Base-by-base conservation (phyloP, 2,113 vertebrate species). In the Anguilla rostrata region DNA sequence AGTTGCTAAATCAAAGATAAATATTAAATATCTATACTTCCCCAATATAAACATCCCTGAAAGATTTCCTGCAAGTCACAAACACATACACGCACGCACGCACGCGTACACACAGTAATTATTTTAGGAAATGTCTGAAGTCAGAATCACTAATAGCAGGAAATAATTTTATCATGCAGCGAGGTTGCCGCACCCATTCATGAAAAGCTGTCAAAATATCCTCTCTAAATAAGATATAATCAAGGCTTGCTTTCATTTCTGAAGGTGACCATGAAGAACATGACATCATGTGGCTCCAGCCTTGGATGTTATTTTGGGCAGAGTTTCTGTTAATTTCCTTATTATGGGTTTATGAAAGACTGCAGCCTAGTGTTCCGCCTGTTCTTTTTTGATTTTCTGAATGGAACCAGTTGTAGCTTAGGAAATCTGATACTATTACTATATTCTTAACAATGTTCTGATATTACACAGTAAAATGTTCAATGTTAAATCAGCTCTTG, bases 201-300 rank as follows among this genome's bases (percentile, higher is more conserved):
- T 81, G 60, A 88, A 81, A 87, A 80, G 53, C 56, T 90, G 84
- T 87, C 63, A 88, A 89, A 90, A 90, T 46, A 86, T 85, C 15
- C 16, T 46, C 34, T 85, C 82, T 60, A 40, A 82, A 18, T 49
- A 49, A 40, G 78, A 79, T 85, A 60, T 84, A 79, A 78, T 80
- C 71, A 60, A 46, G 53, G 22, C 80, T 84, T 75, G 71, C 12
- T 49, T 87, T 88, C 78, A 46, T 82, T 49, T 82, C 26, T 60
- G 40, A 75, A 71, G 71, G 40, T 84, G 41, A 75, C 71, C 66
- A 84, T 78, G 83, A 26, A 75, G 26, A 75, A 14, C 9, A 8
- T 66, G 71, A 75, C 26, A 14, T 75, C 11, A 34, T 9, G 11
- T 12, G 26, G 34, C 11, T 9, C 71, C 71, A 34, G n/a, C 26